Base-by-base conservation (phyloP, 2,797 vertebrate species). In the Phrynocephalus vlangalii region DNA sequence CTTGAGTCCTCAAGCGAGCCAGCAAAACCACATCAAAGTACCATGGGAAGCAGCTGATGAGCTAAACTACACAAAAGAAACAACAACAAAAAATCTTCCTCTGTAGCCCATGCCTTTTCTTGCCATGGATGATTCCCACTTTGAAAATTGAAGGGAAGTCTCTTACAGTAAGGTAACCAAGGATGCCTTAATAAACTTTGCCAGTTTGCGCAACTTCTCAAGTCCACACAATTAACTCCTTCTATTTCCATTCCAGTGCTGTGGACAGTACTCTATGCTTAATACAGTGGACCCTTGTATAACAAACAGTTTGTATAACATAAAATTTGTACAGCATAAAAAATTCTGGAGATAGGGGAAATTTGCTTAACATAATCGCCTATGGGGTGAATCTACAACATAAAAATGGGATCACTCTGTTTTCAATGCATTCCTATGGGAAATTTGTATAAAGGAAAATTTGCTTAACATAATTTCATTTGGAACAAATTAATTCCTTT, bases 11-110 rank as follows among this genome's bases (percentile, higher is more conserved):
- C 83, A 68, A 85, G 24, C 81, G 87, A 88, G 78, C 81, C 87
- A 88, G 83, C 87, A 48, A 85, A 85, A 68, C 87, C 83, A 88
- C 87, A 88, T 88, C 83, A 88, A 88, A 81, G 85, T 30, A 60
- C 60, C 67, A 88, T 76, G 75, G 63, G 83, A 81, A 81, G 44
- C 83, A 81, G 87, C 83, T 88, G 71, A 88, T 68, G 78, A 70
- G 71, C 78, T 85, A 78, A 88, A 68, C 60, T 56, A 67, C 44
- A 76, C 60, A 76, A 76, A 88, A 71, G 60, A 50, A n/a, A 85
- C 28, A 85, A 81, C 71, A 81, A 56, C 68, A 85, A 88, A 85
- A 88, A 63, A 80, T 63, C 60, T 88, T 88, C 84, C 78, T 81
- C 81, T 71, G 68, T 52, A 75, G 28, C 3, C 10, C 22, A 60